These are phyloP conservation scores for Halictus rubicundus DNA, from an alignment of 1,140 invertebrate genomes.

Conservation along the genomic window DNA sequence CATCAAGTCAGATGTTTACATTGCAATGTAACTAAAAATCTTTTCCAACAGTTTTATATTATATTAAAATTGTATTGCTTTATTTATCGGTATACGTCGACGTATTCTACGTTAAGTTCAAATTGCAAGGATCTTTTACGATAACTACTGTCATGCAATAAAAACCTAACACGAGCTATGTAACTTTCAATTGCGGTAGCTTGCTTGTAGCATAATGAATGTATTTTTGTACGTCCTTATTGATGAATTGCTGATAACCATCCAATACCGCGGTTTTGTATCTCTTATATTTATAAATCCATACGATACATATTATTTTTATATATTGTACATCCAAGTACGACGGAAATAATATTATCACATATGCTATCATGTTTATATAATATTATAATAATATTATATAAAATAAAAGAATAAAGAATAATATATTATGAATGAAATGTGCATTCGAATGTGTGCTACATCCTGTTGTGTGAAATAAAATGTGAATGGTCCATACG, in stretches of 20 bases:
- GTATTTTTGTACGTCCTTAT: constrained; percentile 19
- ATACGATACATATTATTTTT: constrained; percentile 25
- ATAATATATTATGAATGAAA: constrained; percentile 25
- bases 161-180: constrained; percentile 1
- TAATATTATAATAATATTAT: constrained; percentile 21
- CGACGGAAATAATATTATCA: constrained; percentile 33
- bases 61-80: not conserved
- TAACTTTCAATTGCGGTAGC: constrained; percentile 6
- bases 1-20: not conserved
- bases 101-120: not conserved
- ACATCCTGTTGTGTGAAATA: constrained; percentile 38
- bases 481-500: constrained; percentile 46
- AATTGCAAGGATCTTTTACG: not conserved
- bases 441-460: constrained; percentile 22
- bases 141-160: not conserved
- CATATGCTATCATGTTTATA: constrained; percentile 23
- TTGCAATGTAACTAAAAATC: not conserved
- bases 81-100: not conserved
- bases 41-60: not conserved
- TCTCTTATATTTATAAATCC: constrained; percentile 16
- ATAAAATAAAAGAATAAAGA: constrained; percentile 4
- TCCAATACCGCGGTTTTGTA: constrained; percentile 17
- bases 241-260: not conserved
- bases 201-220: constrained; percentile 11
- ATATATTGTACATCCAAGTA: constrained; percentile 33